phyloP scores from a whole-genome alignment of 2,113 vertebrate species.

The Lepus europaeus region DNA sequence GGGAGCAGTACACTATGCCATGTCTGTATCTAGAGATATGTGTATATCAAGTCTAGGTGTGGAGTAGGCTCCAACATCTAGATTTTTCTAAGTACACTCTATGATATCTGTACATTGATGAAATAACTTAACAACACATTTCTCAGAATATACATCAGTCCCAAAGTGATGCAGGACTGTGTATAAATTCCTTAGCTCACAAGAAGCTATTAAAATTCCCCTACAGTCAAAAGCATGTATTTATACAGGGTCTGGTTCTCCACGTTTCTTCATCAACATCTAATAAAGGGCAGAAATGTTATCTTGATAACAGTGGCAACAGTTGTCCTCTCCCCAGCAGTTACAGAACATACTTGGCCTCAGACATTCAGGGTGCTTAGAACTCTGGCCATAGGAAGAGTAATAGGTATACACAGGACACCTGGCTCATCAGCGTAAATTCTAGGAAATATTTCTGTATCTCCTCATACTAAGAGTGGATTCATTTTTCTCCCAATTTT shows the following conservation, averaged over 20 bases:
- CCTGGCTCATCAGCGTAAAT: background rate
- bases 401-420: constrained; percentile 5
- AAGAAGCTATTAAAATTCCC: constrained; percentile 35
- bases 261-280: background rate
- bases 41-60: no score
- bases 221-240: background rate
- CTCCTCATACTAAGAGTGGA: background rate
- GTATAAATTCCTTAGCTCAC: constrained; percentile 20
- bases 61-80: no score
- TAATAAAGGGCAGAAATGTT: constrained; percentile 1
- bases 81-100: no score
- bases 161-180: no score
- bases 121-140: no score
- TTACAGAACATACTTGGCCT: constrained; percentile 60
- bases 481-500: constrained; percentile 44
- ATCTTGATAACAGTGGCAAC: background rate
- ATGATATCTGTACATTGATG: no score
- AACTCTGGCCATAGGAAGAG: constrained; percentile 71
- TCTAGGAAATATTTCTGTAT: constrained; percentile 30
- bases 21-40: no score
- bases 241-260: background rate
- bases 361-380: constrained; percentile 52
- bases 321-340: constrained; percentile 39
- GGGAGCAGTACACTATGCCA: no score
- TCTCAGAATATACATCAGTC: no score